Evolutionary conservation across 2,888 invertebrate species (phyloP), one percentile per base, ranked within the genome.

Genomic region (Artemia sinica): DNA sequence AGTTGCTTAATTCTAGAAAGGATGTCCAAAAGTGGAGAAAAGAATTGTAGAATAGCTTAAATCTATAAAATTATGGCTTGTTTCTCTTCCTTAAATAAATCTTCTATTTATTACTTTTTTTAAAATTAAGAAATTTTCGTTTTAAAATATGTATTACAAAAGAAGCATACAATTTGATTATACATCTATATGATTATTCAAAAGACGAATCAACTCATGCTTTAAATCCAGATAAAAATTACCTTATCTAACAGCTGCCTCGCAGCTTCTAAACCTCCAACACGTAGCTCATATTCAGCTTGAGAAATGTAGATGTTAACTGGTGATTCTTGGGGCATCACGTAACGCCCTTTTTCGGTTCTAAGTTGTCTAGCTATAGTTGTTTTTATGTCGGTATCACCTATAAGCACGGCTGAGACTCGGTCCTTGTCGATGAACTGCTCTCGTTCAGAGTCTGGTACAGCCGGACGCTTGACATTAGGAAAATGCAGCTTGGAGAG

Each of bases 361-460:
- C 70, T 70, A 50, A 68, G n/a, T 68, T 71, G 67, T 68, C 69
- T 67, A 66, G 71, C 68, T 68, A 72, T 67, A 7, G 73, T 73
- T 2, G 73, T 74, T 70, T 92, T 92, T 72, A 92, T 91, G 76
- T 92, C 91, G 72, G 84, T 85, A n/a, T 85, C 86, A 0, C 89
- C 89, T 82, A 88, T 77, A 75, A 89, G 88, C 14, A 91, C 91
- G 0, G 91, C 91, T 0, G 92, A 91, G 0, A 91, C 92, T 8
- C 92, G 81, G 76, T 91, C 91, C 75, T 92, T 92, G 76, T 92
- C 92, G 28, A 91, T 91, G 75, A 68, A 70, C 66, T 51, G 52
- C 49, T 70, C 70, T n/a, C 67, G 49, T n/a, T 70, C 66, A n/a
- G 66, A 48, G 11, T 49, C 18, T 49, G 58, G 67, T n/a, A 58